Conservation (phyloP, 2,797 vertebrate species). For the Urophycis tenuis region DNA sequence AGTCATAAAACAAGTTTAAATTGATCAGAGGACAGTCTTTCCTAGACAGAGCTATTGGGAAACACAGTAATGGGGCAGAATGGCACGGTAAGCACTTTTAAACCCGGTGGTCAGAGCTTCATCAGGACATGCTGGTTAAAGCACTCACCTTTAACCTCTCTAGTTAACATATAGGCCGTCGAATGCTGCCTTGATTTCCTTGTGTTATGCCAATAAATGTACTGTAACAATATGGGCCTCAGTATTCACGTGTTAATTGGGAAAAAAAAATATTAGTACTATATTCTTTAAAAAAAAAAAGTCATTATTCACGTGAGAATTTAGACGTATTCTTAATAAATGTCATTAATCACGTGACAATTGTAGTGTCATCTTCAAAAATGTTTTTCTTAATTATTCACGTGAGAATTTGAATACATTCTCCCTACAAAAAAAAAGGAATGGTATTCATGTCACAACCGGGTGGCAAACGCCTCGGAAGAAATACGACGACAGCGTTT, state of each 20-base stretch:
- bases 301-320: conserved; percentile 22
- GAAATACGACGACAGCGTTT: conserved; percentile 9
- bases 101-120: conserved; percentile 57
- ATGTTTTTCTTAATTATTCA: conserved; percentile 16
- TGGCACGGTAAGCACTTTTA: conserved; percentile 71
- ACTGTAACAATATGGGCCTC: background rate
- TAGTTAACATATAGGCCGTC: background rate
- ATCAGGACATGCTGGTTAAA: conserved; percentile 27
- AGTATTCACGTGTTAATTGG: conserved; percentile 24
- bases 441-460: background rate
- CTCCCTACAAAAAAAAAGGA: background rate
- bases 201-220: conserved; percentile 6
- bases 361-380: background rate
- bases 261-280: background rate
- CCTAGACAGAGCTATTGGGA: conserved; percentile 66
- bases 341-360: conserved; percentile 10
- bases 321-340: background rate
- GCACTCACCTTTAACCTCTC: background rate
- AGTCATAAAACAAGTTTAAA: conserved; percentile 69
- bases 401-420: conserved; percentile 11
- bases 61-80: conserved; percentile 65
- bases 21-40: conserved; percentile 70
- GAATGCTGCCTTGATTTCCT: conserved; percentile 14
- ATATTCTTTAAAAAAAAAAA: background rate
- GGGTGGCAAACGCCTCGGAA: background rate